Evolutionary conservation across 2,888 invertebrate genomes (phyloP).

Genomic region (Argyresthia albistria): DNA sequence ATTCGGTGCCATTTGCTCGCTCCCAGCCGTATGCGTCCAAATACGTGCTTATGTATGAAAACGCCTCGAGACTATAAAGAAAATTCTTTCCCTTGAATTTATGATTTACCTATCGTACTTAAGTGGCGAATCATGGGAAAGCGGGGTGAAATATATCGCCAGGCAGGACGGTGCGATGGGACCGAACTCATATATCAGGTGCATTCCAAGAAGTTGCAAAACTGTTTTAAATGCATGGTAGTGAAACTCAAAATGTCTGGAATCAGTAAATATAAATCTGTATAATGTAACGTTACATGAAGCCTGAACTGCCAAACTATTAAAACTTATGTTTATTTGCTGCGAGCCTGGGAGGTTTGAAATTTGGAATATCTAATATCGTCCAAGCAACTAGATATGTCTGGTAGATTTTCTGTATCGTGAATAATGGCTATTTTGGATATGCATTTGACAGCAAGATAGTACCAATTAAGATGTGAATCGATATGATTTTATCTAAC

Average conservation of each 20-base stretch:
- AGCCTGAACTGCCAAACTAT: background rate
- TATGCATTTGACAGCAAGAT: background rate
- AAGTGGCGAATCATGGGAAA: constrained; percentile 60
- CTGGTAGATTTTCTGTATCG: background rate
- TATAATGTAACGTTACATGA: no score
- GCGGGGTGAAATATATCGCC: constrained; percentile 43
- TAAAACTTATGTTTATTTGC: background rate
- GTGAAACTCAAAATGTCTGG: no score
- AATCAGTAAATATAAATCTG: no score
- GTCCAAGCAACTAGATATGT: background rate
- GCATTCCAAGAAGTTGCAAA: no score
- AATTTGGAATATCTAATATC: background rate
- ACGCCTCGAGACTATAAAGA: constrained; percentile 59
- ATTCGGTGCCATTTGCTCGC: constrained; percentile 50
- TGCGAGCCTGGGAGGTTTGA: background rate
- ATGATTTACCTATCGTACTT: constrained; percentile 63
- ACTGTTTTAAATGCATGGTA: no score
- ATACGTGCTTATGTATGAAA: constrained; percentile 33
- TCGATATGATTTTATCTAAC: background rate
- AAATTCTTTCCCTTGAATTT: constrained; percentile 58
- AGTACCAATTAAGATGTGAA: background rate
- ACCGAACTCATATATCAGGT: no score
- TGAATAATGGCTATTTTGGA: background rate
- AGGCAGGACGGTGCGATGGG: no score
- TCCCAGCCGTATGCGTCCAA: constrained; percentile 38